These are phyloP conservation scores for Ceratina japonica DNA, from an alignment of 1,140 invertebrate species.

Conservation along the genomic window DNA sequence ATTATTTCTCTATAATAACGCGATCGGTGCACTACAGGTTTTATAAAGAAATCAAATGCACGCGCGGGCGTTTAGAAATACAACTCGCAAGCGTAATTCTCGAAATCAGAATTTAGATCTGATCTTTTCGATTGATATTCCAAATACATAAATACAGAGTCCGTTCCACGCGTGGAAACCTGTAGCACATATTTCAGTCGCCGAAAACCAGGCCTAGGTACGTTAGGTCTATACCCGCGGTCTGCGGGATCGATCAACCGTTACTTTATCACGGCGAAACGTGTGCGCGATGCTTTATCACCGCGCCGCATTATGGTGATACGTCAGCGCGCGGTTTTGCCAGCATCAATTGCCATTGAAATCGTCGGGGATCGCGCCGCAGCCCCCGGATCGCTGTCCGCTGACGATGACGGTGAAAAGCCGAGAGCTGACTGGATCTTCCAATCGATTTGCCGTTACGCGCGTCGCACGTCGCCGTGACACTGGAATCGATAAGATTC, in stretches of 20 bases:
- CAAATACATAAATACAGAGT: too few species aligned
- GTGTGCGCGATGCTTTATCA: constrained; percentile 58
- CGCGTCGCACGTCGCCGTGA: neutral
- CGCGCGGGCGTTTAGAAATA: too few species aligned
- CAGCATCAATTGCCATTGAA: constrained; percentile 73
- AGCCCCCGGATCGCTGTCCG: constrained; percentile 41
- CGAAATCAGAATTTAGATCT: too few species aligned
- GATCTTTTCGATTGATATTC: too few species aligned
- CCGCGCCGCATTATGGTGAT: constrained; percentile 68
- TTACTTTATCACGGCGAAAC: constrained; percentile 62
- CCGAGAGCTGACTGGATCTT: neutral
- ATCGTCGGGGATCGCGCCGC: constrained; percentile 64
- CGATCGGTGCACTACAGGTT: too few species aligned
- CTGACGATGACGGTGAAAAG: constrained; percentile 27
- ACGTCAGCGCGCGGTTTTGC: constrained; percentile 70
- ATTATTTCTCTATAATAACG: too few species aligned
- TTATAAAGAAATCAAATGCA: too few species aligned
- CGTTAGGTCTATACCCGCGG: too few species aligned
- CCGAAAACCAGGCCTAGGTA: too few species aligned
- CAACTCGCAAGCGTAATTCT: too few species aligned
- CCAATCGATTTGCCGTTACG: neutral
- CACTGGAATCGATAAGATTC: neutral
- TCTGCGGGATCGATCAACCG: constrained; percentile 62
- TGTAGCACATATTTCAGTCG: too few species aligned
- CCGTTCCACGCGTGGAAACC: too few species aligned